Base-by-base conservation (phyloP, 1,140 invertebrate species). In the Cherax destructor region DNA sequence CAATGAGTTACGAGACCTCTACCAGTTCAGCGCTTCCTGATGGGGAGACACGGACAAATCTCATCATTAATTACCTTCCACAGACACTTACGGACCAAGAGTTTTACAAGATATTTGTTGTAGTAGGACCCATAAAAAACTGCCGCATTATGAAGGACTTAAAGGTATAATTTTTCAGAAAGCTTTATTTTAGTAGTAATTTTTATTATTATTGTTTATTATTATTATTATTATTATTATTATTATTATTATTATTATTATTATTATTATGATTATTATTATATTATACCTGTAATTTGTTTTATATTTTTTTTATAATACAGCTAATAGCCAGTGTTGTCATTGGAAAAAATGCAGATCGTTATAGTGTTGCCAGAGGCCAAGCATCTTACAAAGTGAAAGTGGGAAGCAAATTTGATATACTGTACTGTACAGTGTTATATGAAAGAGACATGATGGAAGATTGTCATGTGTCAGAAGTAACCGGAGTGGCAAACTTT, bases 61-160 rank as follows among this genome's bases (percentile, higher is more conserved):
- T 99, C 89, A 99, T 99, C 91, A 97, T 99, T 93, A 99, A 99
- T 95, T 99, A 99, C 94, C 95, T 99, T 92, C 98, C 98, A 16
- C 98, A 99, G 94, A 97, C 96, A 92, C 97, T 99, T 95, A 97
- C 97, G 2, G 98, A 99, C 94, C 97, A 98, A 93, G 98, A 99
- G 93, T 96, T 99, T 59, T 97, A 97, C 94, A 96, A 96, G 86
- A 96, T 99, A 94, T 99, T 99, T 94, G 96, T 97, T 86, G 97
- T 97, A 41, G 97, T 98, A 93, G 98, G 98, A 81, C 96, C 97
- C 10, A 96, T 99, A 74, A 97, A 98, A 94, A 97, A 97, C 89
- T 97, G 98, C 94, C 96, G 98, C 93, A 97, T 99, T 93, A 98
- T 99, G 96, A 97, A 97, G 94, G 97, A 99, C 94, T 97, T 97